phyloP scores from a whole-genome alignment of 2,113 vertebrate genomes.

The Anhinga anhinga region DNA sequence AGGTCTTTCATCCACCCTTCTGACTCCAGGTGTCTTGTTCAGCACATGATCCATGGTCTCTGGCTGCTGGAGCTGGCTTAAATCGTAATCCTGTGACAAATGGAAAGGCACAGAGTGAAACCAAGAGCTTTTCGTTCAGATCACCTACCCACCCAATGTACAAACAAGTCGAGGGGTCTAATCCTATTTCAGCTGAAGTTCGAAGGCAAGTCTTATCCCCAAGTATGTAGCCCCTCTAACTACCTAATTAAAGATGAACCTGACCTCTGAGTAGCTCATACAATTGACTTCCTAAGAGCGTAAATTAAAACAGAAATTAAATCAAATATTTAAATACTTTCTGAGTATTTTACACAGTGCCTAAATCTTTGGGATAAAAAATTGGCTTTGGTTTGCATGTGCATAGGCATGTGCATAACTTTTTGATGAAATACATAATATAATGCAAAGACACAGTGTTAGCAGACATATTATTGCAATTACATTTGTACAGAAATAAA shows the following conservation, averaged over 20 bases:
- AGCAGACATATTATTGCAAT: conserved; percentile 35
- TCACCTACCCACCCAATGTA: neutral
- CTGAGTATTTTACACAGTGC: neutral
- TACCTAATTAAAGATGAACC: neutral
- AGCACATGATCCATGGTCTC: conserved; percentile 94
- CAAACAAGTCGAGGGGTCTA: neutral
- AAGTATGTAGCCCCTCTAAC: neutral
- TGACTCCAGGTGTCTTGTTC: conserved; percentile 88
- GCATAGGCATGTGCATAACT: neutral
- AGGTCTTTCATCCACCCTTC: conserved; percentile 93
- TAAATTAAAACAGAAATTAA: neutral
- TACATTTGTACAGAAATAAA: conserved; percentile 14
- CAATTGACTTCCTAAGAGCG: neutral
- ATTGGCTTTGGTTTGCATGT: neutral
- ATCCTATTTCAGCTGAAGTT: neutral
- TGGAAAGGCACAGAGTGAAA: neutral
- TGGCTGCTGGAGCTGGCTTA: conserved; percentile 96
- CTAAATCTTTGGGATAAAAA: neutral
- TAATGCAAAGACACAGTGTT: neutral
- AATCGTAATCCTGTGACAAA: conserved; percentile 90
- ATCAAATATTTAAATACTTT: neutral
- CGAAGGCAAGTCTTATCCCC: neutral
- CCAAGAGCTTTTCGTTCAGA: neutral
- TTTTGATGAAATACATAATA: neutral
- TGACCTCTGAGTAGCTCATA: neutral